A percentile compares a stretch with the other conserved stretches of the same genome.
Evolutionary conservation across 2,888 invertebrate genomes (phyloP).

Genomic region (Alloscopus bannaensis): DNA sequence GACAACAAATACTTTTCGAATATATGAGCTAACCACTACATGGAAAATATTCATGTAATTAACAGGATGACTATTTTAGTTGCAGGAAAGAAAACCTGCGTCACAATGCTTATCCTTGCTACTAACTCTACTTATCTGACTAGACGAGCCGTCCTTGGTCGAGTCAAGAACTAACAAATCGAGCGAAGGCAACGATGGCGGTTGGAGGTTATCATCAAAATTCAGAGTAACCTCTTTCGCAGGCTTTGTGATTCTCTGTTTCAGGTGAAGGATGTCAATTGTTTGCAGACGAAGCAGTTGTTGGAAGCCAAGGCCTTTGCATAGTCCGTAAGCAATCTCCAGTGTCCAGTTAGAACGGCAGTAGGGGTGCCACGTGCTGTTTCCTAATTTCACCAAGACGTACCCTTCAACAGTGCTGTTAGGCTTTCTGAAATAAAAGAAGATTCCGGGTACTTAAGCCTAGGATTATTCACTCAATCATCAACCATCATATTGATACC

Average conservation of each 20-base stretch:
- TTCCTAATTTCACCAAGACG: conserved; percentile 22
- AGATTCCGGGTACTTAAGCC: no score
- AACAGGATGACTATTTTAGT: not conserved
- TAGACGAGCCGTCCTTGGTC: not conserved
- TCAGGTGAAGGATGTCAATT: conserved; percentile 12
- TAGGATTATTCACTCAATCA: no score
- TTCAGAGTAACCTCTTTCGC: conserved; percentile 20
- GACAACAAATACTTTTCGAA: no score
- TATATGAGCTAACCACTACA: no score
- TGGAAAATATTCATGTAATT: not conserved
- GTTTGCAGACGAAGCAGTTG: conserved; percentile 13
- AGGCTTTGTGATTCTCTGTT: conserved; percentile 11
- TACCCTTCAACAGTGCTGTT: conserved; percentile 35
- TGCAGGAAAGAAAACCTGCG: conserved; percentile 37
- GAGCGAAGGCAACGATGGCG: not conserved
- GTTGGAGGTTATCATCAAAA: not conserved
- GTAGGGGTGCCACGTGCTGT: conserved; percentile 30
- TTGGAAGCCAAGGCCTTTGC: conserved; percentile 29
- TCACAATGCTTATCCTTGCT: conserved; percentile 16
- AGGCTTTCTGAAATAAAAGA: conserved; percentile 14
- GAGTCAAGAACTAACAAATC: conserved; percentile 5
- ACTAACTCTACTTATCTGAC: no score
- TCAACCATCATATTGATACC: no score
- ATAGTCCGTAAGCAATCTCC: conserved; percentile 34
- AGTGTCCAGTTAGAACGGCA: conserved; percentile 39